A percentile compares a stretch with the other conserved stretches of the same genome.
These are phyloP conservation scores for Dufourea novaeangliae DNA, from an alignment of 1,140 invertebrate genomes.

Conservation along the genomic window DNA sequence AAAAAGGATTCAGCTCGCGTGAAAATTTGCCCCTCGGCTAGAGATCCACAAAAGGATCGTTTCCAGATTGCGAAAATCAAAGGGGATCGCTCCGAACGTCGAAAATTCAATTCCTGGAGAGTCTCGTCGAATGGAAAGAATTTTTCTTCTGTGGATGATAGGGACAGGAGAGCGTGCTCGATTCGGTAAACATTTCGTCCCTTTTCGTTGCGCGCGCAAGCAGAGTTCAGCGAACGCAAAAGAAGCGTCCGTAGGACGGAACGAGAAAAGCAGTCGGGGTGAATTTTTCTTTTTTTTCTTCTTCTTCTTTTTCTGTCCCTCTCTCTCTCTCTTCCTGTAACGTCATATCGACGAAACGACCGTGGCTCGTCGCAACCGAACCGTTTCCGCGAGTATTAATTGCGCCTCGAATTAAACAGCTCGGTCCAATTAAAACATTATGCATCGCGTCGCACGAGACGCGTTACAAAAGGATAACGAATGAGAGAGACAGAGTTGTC, in stretches of 20 bases:
- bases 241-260: neutral
- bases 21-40: too few species aligned
- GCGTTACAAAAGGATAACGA: slow-evolving; percentile 47
- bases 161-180: slow-evolving; percentile 12
- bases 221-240: neutral
- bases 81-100: too few species aligned
- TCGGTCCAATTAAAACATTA: slow-evolving; percentile 65
- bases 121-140: too few species aligned
- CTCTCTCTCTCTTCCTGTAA: neutral
- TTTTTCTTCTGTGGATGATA: neutral
- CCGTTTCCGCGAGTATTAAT: slow-evolving; percentile 56
- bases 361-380: slow-evolving; percentile 25
- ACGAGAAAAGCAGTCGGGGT: neutral
- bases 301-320: neutral
- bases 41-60: too few species aligned
- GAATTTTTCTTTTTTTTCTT: neutral
- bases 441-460: slow-evolving; percentile 58
- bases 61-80: too few species aligned
- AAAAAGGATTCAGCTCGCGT: neutral
- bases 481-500: neutral
- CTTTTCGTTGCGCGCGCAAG: neutral
- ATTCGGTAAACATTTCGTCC: slow-evolving; percentile 33
- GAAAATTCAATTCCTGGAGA: too few species aligned
- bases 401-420: slow-evolving; percentile 54
- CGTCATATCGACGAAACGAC: neutral